Evolutionary conservation across 2,797 vertebrate species (phyloP).

Genomic region (Ataeniobius toweri): DNA sequence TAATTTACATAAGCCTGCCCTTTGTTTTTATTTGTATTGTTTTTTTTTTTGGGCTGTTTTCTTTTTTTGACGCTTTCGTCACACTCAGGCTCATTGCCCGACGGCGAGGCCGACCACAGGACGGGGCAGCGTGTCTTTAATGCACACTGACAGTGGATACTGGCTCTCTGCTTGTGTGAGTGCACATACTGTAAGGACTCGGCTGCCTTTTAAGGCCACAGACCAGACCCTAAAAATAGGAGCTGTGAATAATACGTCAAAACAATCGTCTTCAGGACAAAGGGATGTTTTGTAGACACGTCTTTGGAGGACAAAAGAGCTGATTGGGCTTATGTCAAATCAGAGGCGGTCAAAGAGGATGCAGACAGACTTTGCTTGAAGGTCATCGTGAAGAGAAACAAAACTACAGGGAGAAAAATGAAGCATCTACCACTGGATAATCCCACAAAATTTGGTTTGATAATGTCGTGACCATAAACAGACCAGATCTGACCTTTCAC

Average conservation of each 20-base stretch:
- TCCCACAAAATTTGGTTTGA: not conserved
- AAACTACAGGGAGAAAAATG: not conserved
- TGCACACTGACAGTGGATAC: slow-evolving; percentile 50
- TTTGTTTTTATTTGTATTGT: slow-evolving; percentile 24
- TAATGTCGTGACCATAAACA: too few relatives aligned
- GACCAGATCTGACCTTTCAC: not conserved
- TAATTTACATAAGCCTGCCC: slow-evolving; percentile 52
- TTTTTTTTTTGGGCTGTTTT: slow-evolving; percentile 6
- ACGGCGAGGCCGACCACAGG: slow-evolving; percentile 41
- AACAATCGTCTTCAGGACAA: slow-evolving; percentile 47
- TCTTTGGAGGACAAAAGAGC: slow-evolving; percentile 36
- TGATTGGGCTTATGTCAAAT: slow-evolving; percentile 32
- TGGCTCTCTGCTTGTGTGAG: slow-evolving; percentile 42
- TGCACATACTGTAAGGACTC: slow-evolving; percentile 48
- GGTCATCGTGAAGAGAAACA: slow-evolving; percentile 15
- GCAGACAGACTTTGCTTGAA: not conserved
- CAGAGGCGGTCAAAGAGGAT: slow-evolving; percentile 3
- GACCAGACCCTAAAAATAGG: slow-evolving; percentile 56
- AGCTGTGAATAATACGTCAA: slow-evolving; percentile 54
- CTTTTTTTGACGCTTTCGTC: slow-evolving; percentile 37
- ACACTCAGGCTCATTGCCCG: slow-evolving; percentile 25
- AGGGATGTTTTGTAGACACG: slow-evolving; percentile 28
- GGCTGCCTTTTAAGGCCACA: slow-evolving; percentile 42
- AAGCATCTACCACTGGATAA: not conserved
- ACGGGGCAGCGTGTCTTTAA: slow-evolving; percentile 36